Evolutionary conservation across 2,113 vertebrate genomes (phyloP), one percentile per base, ranked within the genome.

Genomic region (Pteruthius melanotis): DNA sequence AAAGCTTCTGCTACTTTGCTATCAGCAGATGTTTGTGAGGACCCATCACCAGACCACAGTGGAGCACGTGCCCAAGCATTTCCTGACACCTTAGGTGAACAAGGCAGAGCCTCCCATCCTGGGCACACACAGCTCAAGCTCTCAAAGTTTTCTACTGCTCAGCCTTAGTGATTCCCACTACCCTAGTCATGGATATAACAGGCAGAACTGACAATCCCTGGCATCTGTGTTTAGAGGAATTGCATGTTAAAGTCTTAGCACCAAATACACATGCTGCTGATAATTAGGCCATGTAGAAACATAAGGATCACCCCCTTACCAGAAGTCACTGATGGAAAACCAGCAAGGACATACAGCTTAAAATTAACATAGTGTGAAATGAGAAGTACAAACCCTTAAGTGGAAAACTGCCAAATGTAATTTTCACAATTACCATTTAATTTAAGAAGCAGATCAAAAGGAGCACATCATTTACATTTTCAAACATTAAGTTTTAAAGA

Each of bases 351-450:
- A 52, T 12, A 66, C 0, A 9, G 71, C 54, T 94, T 90, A 89
- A 92, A 94, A 93, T 76, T 90, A 93, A 87, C 14, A 1, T 28
- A 77, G 65, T 68, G 70, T 71, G 81, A 94, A 76, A 95, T 69
- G 40, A 92, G 79, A 88, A 93, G 56, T 11, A 87, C 69, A 87
- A 90, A 60, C 80, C 69, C 79, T 81, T 33, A 87, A 65, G 53
- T 79, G 86, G 85, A 95, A 94, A 96, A 72, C 57, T 89, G 94
- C 86, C 90, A 88, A 78, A 90, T 40, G 92, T 64, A 94, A 96
- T 96, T 92, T 93, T 93, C 85, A 94, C 95, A 93, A 97, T 97
- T 94, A 97, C 52, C 91, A 95, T 96, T 92, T 97, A 90, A 96
- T 91, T 94, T 93, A 92, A 89, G 83, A 78, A 94, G 88, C 76